Evolutionary conservation across 2,888 invertebrate species (phyloP).

Genomic region (Linnaemya tessellans): DNA sequence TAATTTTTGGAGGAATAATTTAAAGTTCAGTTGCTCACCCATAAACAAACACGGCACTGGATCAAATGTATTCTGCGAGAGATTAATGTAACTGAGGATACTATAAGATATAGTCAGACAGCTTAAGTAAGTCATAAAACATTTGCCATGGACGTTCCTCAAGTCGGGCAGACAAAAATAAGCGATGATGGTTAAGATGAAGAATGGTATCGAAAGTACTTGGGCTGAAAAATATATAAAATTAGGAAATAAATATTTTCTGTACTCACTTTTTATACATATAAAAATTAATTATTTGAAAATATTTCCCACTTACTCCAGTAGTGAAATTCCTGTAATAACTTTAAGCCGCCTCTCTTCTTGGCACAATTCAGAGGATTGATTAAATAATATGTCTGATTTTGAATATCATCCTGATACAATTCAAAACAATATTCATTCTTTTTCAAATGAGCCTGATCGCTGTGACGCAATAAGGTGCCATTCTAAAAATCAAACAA

Average conservation of each 20-base stretch:
- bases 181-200: constrained; percentile 38
- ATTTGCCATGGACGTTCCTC: constrained; percentile 41
- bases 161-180: constrained; percentile 38
- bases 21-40: constrained; percentile 9
- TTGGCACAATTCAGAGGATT: constrained; percentile 46
- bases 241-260: neutral
- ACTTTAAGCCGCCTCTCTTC: neutral
- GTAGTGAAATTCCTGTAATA: constrained; percentile 7
- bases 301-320: constrained; percentile 43
- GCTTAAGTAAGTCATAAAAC: constrained; percentile 40
- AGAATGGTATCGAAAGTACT: constrained; percentile 39
- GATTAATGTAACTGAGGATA: constrained; percentile 46
- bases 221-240: constrained; percentile 27
- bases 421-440: constrained; percentile 59
- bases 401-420: neutral
- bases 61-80: constrained; percentile 16
- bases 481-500: constrained; percentile 27
- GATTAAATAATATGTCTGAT: constrained; percentile 15
- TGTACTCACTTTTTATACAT: no score
- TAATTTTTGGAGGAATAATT: no score
- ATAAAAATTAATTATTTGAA: no score
- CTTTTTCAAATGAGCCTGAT: constrained; percentile 12
- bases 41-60: constrained; percentile 22
- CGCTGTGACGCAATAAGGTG: constrained; percentile 38
- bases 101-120: constrained; percentile 41